phyloP scores from a whole-genome alignment of 2,113 vertebrate species.

The Bos taurus region ARS-UCD2.0 NC_037337.1:30039001-30039500 shows the following conservation, averaged over 20 bases:
- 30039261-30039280: background rate
- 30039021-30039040: background rate
- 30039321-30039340: background rate
- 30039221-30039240: background rate
- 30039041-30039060: background rate
- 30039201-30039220: background rate
- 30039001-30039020: background rate
- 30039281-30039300: background rate
- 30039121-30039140: accelerated
- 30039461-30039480: background rate
- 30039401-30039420: background rate
- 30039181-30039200: background rate
- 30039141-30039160: background rate
- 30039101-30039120: background rate
- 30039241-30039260: background rate
- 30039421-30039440: background rate
- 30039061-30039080: background rate
- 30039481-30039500: background rate
- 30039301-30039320: background rate
- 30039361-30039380: background rate
- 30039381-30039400: too few relatives aligned
- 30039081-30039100: background rate
- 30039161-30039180: background rate
- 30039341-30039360: background rate
- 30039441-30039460: background rate